Conservation (phyloP, 2,888 invertebrate genomes). For the Helicoverpa assulta region DNA sequence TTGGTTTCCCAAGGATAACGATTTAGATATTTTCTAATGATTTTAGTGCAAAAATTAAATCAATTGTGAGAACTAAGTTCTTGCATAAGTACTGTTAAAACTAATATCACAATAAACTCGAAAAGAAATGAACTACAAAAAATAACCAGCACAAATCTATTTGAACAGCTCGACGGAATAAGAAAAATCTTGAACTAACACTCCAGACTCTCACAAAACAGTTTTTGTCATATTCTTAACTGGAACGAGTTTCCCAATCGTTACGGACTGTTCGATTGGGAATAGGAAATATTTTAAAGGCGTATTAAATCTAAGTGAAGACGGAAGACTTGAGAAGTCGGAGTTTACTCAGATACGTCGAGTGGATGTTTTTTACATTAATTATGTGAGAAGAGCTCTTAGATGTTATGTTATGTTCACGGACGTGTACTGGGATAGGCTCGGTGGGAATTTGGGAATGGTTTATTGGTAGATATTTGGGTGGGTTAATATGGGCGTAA, state of each 20-base stretch:
- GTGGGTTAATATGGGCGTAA: slow-evolving; percentile 27
- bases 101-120: background rate
- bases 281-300: slow-evolving; percentile 68
- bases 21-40: no score
- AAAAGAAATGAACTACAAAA: slow-evolving; percentile 5
- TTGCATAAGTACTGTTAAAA: background rate
- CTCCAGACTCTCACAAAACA: slow-evolving; percentile 14
- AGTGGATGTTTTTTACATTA: slow-evolving; percentile 61
- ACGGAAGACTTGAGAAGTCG: slow-evolving; percentile 34
- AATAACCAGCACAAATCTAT: slow-evolving; percentile 14
- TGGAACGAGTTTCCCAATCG: slow-evolving; percentile 38
- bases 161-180: slow-evolving; percentile 13
- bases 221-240: slow-evolving; percentile 26
- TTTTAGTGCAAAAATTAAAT: no score
- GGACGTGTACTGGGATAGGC: slow-evolving; percentile 48
- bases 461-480: slow-evolving; percentile 16
- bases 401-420: slow-evolving; percentile 51
- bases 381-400: slow-evolving; percentile 59
- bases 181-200: slow-evolving; percentile 18
- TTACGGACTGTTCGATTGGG: slow-evolving; percentile 46
- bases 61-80: background rate
- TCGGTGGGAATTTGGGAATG: slow-evolving; percentile 34
- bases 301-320: slow-evolving; percentile 65
- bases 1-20: no score
- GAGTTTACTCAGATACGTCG: slow-evolving; percentile 58